Base-by-base conservation (phyloP, 2,888 invertebrate genomes). In the Drosophila multiciliata region DNA sequence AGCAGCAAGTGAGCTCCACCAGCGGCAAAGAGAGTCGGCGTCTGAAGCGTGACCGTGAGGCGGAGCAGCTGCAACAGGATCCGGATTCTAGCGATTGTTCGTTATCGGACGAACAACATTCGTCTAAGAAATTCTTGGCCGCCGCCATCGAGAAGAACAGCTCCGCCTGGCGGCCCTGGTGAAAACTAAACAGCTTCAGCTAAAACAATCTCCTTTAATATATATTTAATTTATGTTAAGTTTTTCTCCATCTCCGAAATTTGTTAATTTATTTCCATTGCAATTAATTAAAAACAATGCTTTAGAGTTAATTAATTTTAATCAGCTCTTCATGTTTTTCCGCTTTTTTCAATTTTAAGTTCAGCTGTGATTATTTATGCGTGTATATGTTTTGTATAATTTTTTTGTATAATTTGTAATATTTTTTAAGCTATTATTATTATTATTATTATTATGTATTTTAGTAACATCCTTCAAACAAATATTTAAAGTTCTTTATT, bases 151-250 rank as follows among this genome's bases (percentile, higher is more conserved):
- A 92, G 3, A 93, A 93, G 61, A 92, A 92, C 32, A 94, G 94
- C 42, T 92, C 82, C 77, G 94, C 95, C 94, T 95, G 95, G 95
- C 92, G 95, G 64, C 95, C 95, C 1, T 95, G 95, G 95, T 95
- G 80, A 87, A 58, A 12, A 59, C 26, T 26, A 66, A 35, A 11
- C 17, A 12, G 2, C 42, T 61, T n/a, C 49, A 45, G 4, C 33
- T n/a, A 29, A 20, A 15, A 40, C 17, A 4, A 58, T 45, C 1
- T 17, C 23, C 45, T 35, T 33, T 17, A 33, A 32, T 57, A 42
- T 32, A 35, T 32, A 35, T 49, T 38, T 29, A 12, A 36, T 60
- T n/a, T 78, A 58, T 66, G 76, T 90, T 88, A 88, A 80, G 86
- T 88, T 90, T 83, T 35, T 11, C 15, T 17, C 32, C 32, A 26